Percentiles rank a stretch among this genome's conserved stretches.
These are phyloP conservation scores for Sanderia malayensis DNA, from an alignment of 30 jellyfish, hydroid and myxozoan species.

Conservation along the genomic window DNA sequence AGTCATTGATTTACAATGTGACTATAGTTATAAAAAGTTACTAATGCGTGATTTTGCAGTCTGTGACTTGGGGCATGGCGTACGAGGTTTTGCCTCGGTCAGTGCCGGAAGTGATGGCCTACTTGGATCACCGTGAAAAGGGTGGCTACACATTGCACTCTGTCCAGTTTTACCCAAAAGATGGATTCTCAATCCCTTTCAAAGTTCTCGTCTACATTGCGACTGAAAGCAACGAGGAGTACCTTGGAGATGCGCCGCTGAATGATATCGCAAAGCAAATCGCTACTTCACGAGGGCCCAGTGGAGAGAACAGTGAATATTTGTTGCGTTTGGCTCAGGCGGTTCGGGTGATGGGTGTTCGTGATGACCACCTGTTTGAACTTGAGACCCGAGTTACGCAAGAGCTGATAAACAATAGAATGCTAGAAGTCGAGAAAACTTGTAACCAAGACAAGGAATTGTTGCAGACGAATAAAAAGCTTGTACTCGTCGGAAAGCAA, in stretches of 20 bases:
- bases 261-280: conserved; percentile 79
- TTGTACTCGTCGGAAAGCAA: background rate
- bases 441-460: background rate
- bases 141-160: conserved; percentile 88
- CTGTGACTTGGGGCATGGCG: conserved; percentile 89
- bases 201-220: conserved; percentile 83
- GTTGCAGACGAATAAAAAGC: background rate
- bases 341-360: conserved; percentile 53
- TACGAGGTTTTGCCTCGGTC: conserved; percentile 61
- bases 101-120: conserved; percentile 73
- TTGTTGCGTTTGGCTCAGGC: conserved; percentile 61
- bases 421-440: background rate
- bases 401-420: conserved; percentile 10
- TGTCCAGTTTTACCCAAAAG: conserved; percentile 62
- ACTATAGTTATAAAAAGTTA: too few species aligned
- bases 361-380: conserved; percentile 67
- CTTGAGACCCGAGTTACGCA: conserved; percentile 52
- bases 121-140: conserved; percentile 86
- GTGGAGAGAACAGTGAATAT: conserved; percentile 93
- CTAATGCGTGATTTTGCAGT: too few species aligned
- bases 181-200: conserved; percentile 15
- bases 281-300: conserved; percentile 76
- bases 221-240: conserved; percentile 59
- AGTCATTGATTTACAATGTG: too few species aligned
- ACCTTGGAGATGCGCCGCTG: conserved; percentile 84